Evolutionary conservation across 2,113 vertebrate genomes (phyloP).

Genomic region (Hydrolagus affinis): DNA sequence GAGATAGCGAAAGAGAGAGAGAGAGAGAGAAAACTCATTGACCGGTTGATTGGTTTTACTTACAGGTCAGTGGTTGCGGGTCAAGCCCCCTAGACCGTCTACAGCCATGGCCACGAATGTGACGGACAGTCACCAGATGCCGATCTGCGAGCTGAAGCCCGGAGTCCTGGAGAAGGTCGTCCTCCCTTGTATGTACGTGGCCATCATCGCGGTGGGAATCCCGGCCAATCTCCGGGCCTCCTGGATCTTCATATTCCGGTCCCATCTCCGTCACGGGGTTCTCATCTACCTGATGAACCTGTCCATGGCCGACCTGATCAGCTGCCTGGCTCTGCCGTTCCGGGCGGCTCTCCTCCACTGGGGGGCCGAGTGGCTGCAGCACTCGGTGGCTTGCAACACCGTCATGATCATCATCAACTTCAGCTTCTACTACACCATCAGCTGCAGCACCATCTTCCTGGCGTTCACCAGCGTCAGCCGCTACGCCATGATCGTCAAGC

Average conservation of each 20-base stretch:
- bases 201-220: not conserved
- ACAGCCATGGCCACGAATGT: not conserved
- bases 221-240: not conserved
- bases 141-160: not conserved
- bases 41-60: not conserved
- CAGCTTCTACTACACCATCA: constrained; percentile 15
- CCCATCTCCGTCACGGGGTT: not conserved
- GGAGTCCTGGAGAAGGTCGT: not conserved
- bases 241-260: not conserved
- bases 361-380: not conserved
- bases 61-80: not conserved
- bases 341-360: not conserved
- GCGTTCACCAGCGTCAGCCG: constrained; percentile 23
- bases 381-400: not conserved
- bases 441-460: constrained; percentile 24
- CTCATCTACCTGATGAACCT: constrained; percentile 16
- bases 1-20: too few species aligned
- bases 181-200: not conserved
- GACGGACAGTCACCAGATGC: not conserved
- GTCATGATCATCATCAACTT: constrained; percentile 10
- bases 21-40: too few species aligned
- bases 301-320: not conserved
- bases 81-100: not conserved
- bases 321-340: not conserved
- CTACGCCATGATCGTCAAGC: constrained; percentile 19